Percentiles rank a stretch among this genome's conserved stretches.
Conservation (phyloP, 2,888 invertebrate species). For the Galerucella pusilla region DNA sequence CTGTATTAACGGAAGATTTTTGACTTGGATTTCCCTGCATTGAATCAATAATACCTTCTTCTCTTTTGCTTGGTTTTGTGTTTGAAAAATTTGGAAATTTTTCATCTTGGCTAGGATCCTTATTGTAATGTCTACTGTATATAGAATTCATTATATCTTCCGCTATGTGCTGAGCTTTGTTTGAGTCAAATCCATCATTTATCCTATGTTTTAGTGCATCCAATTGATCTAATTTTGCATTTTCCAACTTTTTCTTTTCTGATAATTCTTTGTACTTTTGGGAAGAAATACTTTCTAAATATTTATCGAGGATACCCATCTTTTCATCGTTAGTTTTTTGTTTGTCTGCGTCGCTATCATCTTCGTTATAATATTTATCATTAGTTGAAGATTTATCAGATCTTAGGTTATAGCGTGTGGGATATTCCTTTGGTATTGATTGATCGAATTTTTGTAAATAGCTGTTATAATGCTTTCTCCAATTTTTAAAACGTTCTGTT, state of each 20-base stretch:
- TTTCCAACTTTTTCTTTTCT: conserved; percentile 38
- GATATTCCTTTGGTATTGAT: neutral
- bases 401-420: neutral
- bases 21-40: neutral
- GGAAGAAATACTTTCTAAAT: conserved; percentile 46
- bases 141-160: conserved; percentile 57
- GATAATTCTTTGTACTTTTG: conserved; percentile 44
- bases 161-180: conserved; percentile 53
- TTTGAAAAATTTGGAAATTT: neutral
- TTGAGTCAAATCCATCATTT: conserved; percentile 42
- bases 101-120: conserved; percentile 19
- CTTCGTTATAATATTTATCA: conserved; percentile 10
- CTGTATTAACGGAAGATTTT: neutral
- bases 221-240: conserved; percentile 34
- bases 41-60: neutral
- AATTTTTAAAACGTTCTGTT: conserved; percentile 70
- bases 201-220: conserved; percentile 35
- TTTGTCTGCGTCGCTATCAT: conserved; percentile 25
- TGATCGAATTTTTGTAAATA: conserved; percentile 46
- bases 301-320: conserved; percentile 52
- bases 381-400: conserved; percentile 2
- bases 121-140: conserved; percentile 50
- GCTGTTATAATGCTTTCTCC: conserved; percentile 61
- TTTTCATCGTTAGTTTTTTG: conserved; percentile 45
- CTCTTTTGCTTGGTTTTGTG: neutral